These are phyloP conservation scores for human DNA, from an alignment of 2,113 vertebrate species.

Conservation along the genomic window DNA sequence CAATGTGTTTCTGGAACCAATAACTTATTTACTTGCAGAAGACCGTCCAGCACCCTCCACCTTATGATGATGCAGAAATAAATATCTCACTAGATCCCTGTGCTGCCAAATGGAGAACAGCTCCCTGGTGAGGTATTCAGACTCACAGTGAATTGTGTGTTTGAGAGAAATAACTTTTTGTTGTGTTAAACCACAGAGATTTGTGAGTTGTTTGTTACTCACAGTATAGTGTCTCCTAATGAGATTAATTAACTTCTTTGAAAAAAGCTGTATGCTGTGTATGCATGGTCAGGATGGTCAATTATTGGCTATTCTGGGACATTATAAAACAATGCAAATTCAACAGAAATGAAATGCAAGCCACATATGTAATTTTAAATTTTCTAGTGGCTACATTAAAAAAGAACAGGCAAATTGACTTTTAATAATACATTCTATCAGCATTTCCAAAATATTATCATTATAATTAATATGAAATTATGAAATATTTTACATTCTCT, in stretches of 20 bases:
- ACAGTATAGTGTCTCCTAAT: not conserved
- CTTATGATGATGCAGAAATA: not conserved
- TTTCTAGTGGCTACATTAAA: not conserved
- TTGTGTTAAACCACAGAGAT: not conserved
- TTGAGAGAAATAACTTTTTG: not conserved
- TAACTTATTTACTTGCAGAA: not conserved
- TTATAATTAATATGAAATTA: not conserved
- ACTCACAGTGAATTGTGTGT: not conserved
- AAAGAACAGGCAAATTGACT: not conserved
- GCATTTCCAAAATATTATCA: not conserved
- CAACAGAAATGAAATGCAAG: not conserved
- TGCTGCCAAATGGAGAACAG: not conserved
- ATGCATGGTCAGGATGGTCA: not conserved
- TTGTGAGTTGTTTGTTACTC: constrained; percentile 1
- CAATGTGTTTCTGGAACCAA: not conserved
- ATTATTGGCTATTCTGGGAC: not conserved
- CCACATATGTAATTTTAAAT: not conserved
- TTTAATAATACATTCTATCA: not conserved
- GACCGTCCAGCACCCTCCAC: accelerated
- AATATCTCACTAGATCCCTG: not conserved
- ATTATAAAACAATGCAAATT: not conserved
- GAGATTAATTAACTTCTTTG: not conserved
- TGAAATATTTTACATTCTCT: not conserved
- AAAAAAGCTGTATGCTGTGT: not conserved
- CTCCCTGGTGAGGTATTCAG: not conserved